Evolutionary conservation across 2,797 vertebrate genomes (phyloP).

Genomic region (Ptychobarbus kaznakovi): DNA sequence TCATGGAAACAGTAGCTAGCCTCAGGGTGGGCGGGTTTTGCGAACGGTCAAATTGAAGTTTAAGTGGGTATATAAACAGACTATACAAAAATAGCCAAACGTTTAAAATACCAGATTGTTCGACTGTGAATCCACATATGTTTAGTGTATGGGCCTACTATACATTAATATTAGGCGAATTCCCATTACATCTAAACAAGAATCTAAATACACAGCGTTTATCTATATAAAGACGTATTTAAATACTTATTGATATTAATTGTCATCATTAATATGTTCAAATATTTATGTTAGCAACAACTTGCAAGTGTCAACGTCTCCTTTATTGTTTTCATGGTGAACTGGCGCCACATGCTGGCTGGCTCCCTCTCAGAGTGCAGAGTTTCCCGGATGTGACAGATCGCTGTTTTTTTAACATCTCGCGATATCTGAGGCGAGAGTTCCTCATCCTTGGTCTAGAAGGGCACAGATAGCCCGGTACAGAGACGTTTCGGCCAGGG

Average conservation of each 20-base stretch:
- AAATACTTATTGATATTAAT: neutral
- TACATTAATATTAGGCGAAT: neutral
- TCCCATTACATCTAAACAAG: neutral
- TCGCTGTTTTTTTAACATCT: constrained; percentile 58
- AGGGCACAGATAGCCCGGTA: constrained; percentile 78
- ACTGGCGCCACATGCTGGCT: constrained; percentile 40
- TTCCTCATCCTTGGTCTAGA: constrained; percentile 74
- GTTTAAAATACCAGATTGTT: neutral
- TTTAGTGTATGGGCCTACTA: neutral
- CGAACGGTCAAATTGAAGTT: neutral
- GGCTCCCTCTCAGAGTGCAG: neutral
- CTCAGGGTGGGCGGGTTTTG: too few relatives aligned
- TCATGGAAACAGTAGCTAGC: too few relatives aligned
- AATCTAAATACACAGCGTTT: neutral
- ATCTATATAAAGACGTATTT: neutral
- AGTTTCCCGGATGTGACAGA: constrained; percentile 35
- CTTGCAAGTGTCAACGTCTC: neutral
- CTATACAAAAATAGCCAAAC: neutral
- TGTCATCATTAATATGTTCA: neutral
- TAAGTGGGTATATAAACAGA: neutral
- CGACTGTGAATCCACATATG: neutral
- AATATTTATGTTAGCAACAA: neutral
- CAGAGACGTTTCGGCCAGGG: constrained; percentile 36
- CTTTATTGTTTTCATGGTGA: neutral
- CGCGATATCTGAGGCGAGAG: constrained; percentile 69